phyloP scores from a whole-genome alignment of 2,797 vertebrate species.

The Acridotheres tristis region DNA sequence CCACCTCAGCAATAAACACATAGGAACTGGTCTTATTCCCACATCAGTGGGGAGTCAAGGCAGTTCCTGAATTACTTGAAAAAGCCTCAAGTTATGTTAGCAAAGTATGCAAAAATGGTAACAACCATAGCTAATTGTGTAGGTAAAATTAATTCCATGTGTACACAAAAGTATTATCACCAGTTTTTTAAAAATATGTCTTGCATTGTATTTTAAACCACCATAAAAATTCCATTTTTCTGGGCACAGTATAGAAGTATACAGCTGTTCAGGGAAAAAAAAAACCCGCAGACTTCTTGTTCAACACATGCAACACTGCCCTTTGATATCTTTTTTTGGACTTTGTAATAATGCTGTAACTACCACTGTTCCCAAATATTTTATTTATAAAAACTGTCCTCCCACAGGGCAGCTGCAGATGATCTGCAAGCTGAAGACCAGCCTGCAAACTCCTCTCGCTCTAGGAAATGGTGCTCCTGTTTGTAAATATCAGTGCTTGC shows the following conservation, averaged over 20 bases:
- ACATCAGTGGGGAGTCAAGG: not conserved
- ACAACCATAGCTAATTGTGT: not conserved
- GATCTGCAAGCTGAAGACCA: conserved; percentile 69
- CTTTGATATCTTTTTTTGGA: conserved; percentile 75
- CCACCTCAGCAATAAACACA: not conserved
- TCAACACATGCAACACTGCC: conserved; percentile 39
- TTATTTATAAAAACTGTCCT: conserved; percentile 78
- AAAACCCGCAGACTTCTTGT: conserved; percentile 30
- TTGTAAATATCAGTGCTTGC: conserved; percentile 34
- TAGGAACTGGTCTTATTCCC: not conserved
- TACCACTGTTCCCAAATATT: conserved; percentile 78
- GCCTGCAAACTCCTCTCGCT: conserved; percentile 34
- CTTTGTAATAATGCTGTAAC: conserved; percentile 75
- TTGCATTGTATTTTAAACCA: not conserved
- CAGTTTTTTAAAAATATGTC: not conserved
- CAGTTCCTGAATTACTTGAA: not conserved
- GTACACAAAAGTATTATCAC: not conserved
- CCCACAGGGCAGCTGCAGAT: conserved; percentile 68
- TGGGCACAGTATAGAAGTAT: not conserved
- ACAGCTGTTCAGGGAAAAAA: not conserved
- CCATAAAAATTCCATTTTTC: not conserved
- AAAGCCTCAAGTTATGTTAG: not conserved
- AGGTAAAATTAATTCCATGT: not conserved
- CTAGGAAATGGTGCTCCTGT: conserved; percentile 50
- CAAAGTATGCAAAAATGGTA: not conserved